Base-by-base conservation (phyloP, 1,140 invertebrate genomes). In the Bombus confusus region DNA sequence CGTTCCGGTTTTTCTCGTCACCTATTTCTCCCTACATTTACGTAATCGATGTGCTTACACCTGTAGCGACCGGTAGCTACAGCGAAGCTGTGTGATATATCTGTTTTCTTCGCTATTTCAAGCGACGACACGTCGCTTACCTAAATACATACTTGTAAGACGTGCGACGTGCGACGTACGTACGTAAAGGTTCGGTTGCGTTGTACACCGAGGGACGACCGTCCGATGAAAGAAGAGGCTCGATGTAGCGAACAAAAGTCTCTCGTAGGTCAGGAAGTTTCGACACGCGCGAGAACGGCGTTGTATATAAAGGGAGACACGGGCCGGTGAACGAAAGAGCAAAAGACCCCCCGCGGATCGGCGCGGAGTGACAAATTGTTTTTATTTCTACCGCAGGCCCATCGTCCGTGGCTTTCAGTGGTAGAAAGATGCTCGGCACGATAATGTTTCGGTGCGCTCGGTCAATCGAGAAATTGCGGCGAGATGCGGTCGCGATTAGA, bases 341-440 rank as follows among this genome's bases (percentile, higher is more conserved):
- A 34, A 72, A 3, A 12, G 78, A 71, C 87, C 84, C 57, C 88
- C 87, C 83, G 88, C 66, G 52, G 88, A 5, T 39, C 18, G 41
- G 18, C 75, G 79, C 75, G 5, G 75, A 86, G 84, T 86, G 88
- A 89, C 87, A 89, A 89, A 89, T 89, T 89, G 88, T 83, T 88
- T 88, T 83, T 81, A 72, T 43, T 28, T 64, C 87, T 66, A 76
- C 76, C 75, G 28, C 59, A 31, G 12, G 71, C 77, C 57, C 72
- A 39, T 69, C 28, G 34, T 62, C 52, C 22, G 52, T 62, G 59
- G 22, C n/a, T 69, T 34, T 31, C 31, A 22, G 47, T 18, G 82
- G 4, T 39, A 34, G 6, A 9, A 71, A 86, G 78, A 89, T 85
- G 22, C 73, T 22, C 57, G 13, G 12, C 69, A 31, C 47, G 88